Evolutionary conservation across 2,888 invertebrate species (phyloP).

Genomic region (Phyto melanocephala): DNA sequence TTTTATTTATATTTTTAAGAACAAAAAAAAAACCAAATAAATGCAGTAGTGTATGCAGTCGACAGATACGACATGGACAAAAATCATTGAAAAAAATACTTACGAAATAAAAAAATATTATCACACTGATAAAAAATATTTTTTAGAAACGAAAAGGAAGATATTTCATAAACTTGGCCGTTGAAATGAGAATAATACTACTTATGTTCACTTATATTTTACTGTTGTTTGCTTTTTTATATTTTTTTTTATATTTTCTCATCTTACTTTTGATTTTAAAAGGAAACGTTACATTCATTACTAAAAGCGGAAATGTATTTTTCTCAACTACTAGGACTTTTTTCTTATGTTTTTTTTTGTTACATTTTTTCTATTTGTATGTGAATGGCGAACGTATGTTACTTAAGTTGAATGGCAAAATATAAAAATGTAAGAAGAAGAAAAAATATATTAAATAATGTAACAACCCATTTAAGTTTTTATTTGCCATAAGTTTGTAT

Average conservation of each 20-base stretch:
- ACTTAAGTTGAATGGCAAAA: conserved; percentile 13
- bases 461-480: conserved; percentile 14
- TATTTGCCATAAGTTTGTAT: conserved; percentile 1
- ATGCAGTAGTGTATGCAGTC: background rate
- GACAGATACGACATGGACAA: background rate
- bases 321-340: background rate
- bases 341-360: background rate
- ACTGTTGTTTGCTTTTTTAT: background rate
- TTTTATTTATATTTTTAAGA: conserved; percentile 21
- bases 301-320: conserved; percentile 57
- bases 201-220: conserved; percentile 24
- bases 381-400: conserved; percentile 47
- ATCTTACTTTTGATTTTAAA: conserved; percentile 28
- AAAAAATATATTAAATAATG: background rate
- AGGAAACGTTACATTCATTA: conserved; percentile 63
- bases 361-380: too few species aligned
- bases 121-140: background rate
- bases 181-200: conserved; percentile 38
- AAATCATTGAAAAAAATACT: background rate
- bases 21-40: too few species aligned
- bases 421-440: background rate
- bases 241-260: background rate
- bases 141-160: conserved; percentile 9
- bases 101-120: conserved; percentile 17
- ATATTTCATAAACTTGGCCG: conserved; percentile 59